These are phyloP conservation scores for Channa striata DNA, from an alignment of 2,797 vertebrate genomes.

Conservation along the genomic window DNA sequence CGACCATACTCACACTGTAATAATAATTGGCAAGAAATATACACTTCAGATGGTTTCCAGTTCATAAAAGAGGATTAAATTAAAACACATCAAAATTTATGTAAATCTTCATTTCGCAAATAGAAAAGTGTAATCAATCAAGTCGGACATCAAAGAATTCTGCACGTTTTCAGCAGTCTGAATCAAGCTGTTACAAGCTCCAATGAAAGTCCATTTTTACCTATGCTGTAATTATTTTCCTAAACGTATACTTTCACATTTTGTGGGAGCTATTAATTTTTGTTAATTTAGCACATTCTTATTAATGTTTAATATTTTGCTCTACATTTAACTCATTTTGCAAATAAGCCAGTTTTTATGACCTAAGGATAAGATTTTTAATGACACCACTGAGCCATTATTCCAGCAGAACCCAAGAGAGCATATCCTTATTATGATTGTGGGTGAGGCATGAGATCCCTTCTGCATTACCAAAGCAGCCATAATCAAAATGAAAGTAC, in stretches of 20 bases:
- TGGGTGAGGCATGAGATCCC: neutral
- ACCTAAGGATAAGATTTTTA: neutral
- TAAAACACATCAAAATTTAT: constrained; percentile 44
- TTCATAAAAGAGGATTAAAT: constrained; percentile 32
- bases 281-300: too few relatives aligned
- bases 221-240: constrained; percentile 1
- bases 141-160: constrained; percentile 40
- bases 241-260: neutral
- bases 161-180: constrained; percentile 38
- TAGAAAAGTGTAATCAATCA: constrained; percentile 21
- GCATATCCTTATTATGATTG: constrained; percentile 16
- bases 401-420: constrained; percentile 17
- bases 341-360: neutral
- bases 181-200: too few relatives aligned
- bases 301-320: neutral
- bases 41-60: constrained; percentile 34
- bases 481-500: constrained; percentile 35
- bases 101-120: constrained; percentile 27
- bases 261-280: neutral
- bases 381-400: constrained; percentile 20
- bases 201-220: constrained; percentile 9
- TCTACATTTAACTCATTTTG: neutral
- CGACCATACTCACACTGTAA: neutral
- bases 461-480: constrained; percentile 32
- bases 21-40: neutral